Base-by-base conservation (phyloP, 2,797 vertebrate species). In the Ctenopoma kingsleyae region DNA sequence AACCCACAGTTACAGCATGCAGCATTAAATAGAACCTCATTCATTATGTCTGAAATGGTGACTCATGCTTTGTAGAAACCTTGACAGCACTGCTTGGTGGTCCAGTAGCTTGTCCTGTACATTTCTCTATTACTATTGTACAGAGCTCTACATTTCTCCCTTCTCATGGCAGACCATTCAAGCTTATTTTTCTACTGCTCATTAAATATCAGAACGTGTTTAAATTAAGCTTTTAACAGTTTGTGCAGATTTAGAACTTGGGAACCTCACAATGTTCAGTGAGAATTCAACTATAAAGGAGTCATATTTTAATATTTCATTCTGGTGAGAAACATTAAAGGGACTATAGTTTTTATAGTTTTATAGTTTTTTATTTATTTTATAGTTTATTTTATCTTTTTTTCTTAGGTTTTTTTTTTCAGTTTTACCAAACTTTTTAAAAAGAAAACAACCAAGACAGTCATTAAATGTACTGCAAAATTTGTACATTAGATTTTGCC, bases 41-140 rank as follows among this genome's bases (percentile, higher is more conserved):
- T 41, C 19, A 49, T 62, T 66, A 38, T 54, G 35, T 79, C 60
- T 25, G 71, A 65, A n/a, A 49, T 0, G n/a, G 61, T 76, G 74
- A 80, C 57, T 77, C 67, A 57, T 35, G 3, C 54, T 43, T n/a
- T 48, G 55, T 63, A 63, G 47, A 40, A 50, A 50, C 54, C 58
- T 40, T 40, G 49, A 47, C 52, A 44, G 47, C 53, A 2, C 17
- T 23, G 40, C 32, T 13, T 47, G 53, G 2, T 58, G 19, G 36
- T 46, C 53, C 56, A 65, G 74, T 69, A 67, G 35, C 59, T 48
- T 44, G 19, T 60, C n/a, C 8, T 58, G n/a, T 44, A 13, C 25
- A 65, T 64, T 40, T 0, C 16, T 19, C 38, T 4, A 13, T 11
- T 38, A 35, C 6, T 32, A 9, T 32, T 15, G 35, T 27, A 5